phyloP scores from a whole-genome alignment of 2,888 invertebrate genomes.

The Tenthredo amoena region DNA sequence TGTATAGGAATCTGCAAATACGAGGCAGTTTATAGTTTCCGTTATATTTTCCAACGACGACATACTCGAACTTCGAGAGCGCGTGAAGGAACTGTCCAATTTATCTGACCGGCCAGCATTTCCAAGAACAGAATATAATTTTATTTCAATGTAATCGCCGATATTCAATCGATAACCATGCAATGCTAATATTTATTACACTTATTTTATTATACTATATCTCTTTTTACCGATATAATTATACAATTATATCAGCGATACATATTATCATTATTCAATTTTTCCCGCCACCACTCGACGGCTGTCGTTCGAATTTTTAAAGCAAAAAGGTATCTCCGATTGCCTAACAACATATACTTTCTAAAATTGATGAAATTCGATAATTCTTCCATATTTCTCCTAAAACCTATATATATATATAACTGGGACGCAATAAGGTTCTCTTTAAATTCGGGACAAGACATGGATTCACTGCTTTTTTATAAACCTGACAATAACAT shows the following conservation, averaged over 20 bases:
- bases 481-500: not conserved
- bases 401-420: not conserved
- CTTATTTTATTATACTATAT: slow-evolving; percentile 53
- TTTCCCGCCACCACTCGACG: not conserved
- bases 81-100: slow-evolving; percentile 97
- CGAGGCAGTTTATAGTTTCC: slow-evolving; percentile 97
- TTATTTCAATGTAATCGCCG: slow-evolving; percentile 41
- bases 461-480: not conserved
- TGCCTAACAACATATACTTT: not conserved
- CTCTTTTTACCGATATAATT: not conserved
- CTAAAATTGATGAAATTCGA: not conserved
- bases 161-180: not conserved
- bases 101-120: slow-evolving; percentile 93
- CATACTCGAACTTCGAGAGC: slow-evolving; percentile 98
- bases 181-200: slow-evolving; percentile 25
- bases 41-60: slow-evolving; percentile 98
- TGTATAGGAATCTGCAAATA: slow-evolving; percentile 96
- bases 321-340: not conserved
- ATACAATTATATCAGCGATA: not conserved
- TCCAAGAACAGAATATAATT: slow-evolving; percentile 68
- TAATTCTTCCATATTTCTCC: not conserved
- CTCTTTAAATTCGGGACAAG: not conserved
- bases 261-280: not conserved
- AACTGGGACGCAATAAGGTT: not conserved
- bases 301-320: not conserved